phyloP scores from a whole-genome alignment of 2,113 vertebrate species.

The Cyanocitta stelleri region DNA sequence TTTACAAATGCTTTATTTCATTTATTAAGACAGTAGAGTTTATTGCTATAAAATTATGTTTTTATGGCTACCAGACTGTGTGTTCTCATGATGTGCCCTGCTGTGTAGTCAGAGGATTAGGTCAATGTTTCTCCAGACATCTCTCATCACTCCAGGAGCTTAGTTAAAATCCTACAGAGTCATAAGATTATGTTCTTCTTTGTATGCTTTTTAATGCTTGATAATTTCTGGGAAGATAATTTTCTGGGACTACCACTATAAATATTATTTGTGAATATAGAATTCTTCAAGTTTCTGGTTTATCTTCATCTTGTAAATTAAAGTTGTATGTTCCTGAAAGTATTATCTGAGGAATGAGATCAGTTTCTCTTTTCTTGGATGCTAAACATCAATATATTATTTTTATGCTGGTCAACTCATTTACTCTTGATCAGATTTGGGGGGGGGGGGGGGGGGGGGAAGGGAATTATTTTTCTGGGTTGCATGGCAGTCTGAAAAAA shows the following conservation, averaged over 20 bases:
- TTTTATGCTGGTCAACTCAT: neutral
- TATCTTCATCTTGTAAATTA: neutral
- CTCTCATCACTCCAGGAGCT: neutral
- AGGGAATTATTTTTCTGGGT: neutral
- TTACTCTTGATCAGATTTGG: neutral
- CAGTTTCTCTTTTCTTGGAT: neutral
- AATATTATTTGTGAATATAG: neutral
- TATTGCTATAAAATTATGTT: neutral
- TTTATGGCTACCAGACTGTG: neutral
- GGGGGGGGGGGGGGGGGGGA: rapidly evolving
- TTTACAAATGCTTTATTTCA: neutral
- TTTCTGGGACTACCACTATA: neutral
- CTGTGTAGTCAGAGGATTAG: neutral
- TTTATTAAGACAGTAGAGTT: neutral
- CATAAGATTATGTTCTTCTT: neutral
- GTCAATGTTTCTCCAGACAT: neutral
- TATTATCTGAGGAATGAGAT: neutral
- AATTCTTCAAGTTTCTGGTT: neutral
- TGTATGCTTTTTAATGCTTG: neutral
- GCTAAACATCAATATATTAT: neutral
- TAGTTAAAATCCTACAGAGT: neutral
- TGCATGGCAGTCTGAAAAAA: neutral
- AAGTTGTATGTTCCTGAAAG: neutral
- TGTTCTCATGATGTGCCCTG: neutral
- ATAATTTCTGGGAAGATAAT: neutral